Evolutionary conservation across 2,888 invertebrate genomes (phyloP), one percentile per base, ranked within the genome.

Genomic region (Aquatica leii): DNA sequence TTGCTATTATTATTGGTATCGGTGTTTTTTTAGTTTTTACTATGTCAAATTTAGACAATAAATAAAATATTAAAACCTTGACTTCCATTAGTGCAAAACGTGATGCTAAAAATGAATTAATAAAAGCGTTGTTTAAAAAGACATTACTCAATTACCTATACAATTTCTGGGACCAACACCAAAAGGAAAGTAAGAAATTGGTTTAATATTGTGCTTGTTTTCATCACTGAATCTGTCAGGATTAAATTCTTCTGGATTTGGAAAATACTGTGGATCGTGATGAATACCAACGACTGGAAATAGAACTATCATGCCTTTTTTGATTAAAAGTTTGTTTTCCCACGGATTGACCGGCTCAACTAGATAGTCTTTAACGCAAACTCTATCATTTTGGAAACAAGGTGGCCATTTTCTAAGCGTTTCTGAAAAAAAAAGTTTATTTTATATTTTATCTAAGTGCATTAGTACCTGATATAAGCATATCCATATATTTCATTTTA

Each of bases 371-470:
- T 86, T 85, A 0, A 84, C 84, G 65, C 87, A 86, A 0, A 80
- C 73, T 18, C 87, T 82, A 66, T 87, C 86, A 0, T 82, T 71
- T 0, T 74, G 71, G 0, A 78, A 62, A 0, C 85, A 81, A 0
- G 87, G 85, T 0, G 88, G 87, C 74, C 86, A 86, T 70, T 85
- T 76, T 12, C 88, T 82, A 43, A 88, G 76, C 0, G 86, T 84
- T 81, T 88, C 88, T 84, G 15, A 21, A 58, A 48, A n/a, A n/a
- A n/a, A n/a, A n/a, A n/a, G n/a, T n/a, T n/a, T n/a, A n/a, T n/a
- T n/a, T n/a, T n/a, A n/a, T n/a, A 34, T n/a, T n/a, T n/a, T n/a
- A n/a, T n/a, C n/a, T n/a, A n/a, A n/a, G n/a, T n/a, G n/a, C n/a
- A n/a, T n/a, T n/a, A n/a, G n/a, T 11, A 66, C 15, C 84, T 72